Percentiles rank a stretch among this genome's conserved stretches.
Evolutionary conservation across 2,888 invertebrate species (phyloP).

Genomic region (Isoperla grammatica): DNA sequence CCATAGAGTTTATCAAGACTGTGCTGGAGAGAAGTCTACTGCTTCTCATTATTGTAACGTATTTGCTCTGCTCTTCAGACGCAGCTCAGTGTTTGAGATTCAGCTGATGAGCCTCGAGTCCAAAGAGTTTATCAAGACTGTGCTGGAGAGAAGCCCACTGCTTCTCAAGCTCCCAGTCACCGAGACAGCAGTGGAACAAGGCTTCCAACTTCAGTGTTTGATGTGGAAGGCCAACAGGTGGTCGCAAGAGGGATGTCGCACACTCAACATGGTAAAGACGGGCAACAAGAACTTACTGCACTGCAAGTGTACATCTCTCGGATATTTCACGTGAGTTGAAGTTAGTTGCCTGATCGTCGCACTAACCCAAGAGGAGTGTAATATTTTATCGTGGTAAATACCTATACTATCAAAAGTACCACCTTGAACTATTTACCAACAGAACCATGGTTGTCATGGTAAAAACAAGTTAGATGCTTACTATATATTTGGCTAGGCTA

Average conservation of each 20-base stretch:
- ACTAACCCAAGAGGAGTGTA: too few species aligned
- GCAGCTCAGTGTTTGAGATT: conserved; percentile 19
- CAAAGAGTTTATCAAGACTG: background rate
- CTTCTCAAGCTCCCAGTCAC: conserved; percentile 17
- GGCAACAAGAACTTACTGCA: background rate
- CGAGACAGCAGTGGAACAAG: background rate
- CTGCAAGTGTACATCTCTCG: conserved; percentile 18
- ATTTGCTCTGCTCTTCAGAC: too few species aligned
- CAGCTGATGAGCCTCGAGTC: background rate
- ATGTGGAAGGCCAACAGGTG: conserved; percentile 14
- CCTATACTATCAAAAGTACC: too few species aligned
- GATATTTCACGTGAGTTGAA: conserved; percentile 23
- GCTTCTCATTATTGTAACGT: background rate
- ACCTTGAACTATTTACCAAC: too few species aligned
- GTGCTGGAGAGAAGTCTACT: background rate
- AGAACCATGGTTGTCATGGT: too few species aligned
- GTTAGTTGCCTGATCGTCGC: too few species aligned
- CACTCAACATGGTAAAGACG: background rate
- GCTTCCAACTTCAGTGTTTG: conserved; percentile 14
- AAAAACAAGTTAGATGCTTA: too few species aligned
- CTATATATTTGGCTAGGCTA: too few species aligned
- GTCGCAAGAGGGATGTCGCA: conserved; percentile 12
- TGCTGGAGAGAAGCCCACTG: background rate
- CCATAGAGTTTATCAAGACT: too few species aligned
- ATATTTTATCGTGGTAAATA: too few species aligned